Conservation (phyloP, 2,888 invertebrate species). For the Brachypalpus laphriformis region DNA sequence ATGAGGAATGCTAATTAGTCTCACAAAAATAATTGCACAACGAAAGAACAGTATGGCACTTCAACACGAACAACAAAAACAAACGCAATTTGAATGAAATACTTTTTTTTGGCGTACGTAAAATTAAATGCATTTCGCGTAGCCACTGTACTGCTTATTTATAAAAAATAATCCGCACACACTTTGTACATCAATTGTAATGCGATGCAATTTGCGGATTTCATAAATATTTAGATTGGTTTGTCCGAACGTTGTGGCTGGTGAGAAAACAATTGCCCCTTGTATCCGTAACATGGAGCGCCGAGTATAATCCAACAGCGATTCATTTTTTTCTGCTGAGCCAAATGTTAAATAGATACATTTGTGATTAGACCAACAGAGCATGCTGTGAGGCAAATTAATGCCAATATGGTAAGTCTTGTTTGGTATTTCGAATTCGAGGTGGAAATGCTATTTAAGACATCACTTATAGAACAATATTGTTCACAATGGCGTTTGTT, state of each 20-base stretch:
- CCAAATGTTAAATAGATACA: constrained; percentile 6
- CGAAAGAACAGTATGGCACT: background rate
- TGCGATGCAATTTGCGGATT: constrained; percentile 13
- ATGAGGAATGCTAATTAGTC: constrained; percentile 22
- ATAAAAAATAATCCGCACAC: background rate
- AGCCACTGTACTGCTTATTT: background rate
- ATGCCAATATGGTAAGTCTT: constrained; percentile 23
- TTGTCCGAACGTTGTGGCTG: constrained; percentile 12
- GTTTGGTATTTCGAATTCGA: constrained; percentile 4
- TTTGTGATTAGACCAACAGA: background rate
- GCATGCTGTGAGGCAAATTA: constrained; percentile 1
- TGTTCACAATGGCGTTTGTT: background rate
- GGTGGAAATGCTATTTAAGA: background rate
- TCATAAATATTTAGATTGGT: constrained; percentile 36
- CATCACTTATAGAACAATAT: background rate
- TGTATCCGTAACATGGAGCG: background rate
- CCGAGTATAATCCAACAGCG: background rate
- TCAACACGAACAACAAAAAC: constrained; percentile 2
- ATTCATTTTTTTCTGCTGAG: background rate
- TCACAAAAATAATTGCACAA: constrained; percentile 20
- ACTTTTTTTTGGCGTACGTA: background rate
- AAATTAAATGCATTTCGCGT: constrained; percentile 25
- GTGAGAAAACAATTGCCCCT: constrained; percentile 16
- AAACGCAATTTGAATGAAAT: constrained; percentile 19
- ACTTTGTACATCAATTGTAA: constrained; percentile 14